Percentiles rank a stretch among this genome's conserved stretches.
Evolutionary conservation across 2,797 vertebrate genomes (phyloP).

Genomic region (Lutjanus argentimaculatus): DNA sequence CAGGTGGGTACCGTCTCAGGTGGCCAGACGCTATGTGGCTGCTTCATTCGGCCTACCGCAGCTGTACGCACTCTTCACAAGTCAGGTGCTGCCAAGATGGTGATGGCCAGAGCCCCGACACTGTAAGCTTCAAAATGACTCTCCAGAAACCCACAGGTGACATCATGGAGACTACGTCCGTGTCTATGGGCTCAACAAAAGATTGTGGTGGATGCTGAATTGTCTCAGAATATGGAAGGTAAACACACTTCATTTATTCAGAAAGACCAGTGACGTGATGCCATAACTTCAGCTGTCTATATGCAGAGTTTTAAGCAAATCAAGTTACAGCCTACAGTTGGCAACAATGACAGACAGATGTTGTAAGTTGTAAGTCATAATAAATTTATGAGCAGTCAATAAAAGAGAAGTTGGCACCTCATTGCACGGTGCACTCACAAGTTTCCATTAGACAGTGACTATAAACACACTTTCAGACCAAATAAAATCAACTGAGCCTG

Average conservation of each 20-base stretch:
- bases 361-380: not conserved
- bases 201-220: too few species aligned
- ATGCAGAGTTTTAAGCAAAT: not conserved
- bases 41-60: too few species aligned
- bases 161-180: too few species aligned
- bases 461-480: not conserved
- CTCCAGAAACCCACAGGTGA: too few species aligned
- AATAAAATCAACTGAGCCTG: not conserved
- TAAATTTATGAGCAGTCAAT: conserved; percentile 15
- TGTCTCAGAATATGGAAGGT: too few species aligned
- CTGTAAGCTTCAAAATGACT: too few species aligned
- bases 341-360: conserved; percentile 5
- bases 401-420: conserved; percentile 5
- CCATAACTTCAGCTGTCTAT: not conserved
- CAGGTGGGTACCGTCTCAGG: too few species aligned
- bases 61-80: too few species aligned
- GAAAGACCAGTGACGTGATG: not conserved
- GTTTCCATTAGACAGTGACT: conserved; percentile 9
- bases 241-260: not conserved
- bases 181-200: too few species aligned
- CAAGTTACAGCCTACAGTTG: not conserved
- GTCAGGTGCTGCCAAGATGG: too few species aligned
- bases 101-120: too few species aligned
- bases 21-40: too few species aligned
- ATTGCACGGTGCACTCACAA: conserved; percentile 6